A percentile compares a stretch with the other conserved stretches of the same genome.
phyloP scores from a whole-genome alignment of 2,888 invertebrate genomes.

The Stenichneumon culpator region DNA sequence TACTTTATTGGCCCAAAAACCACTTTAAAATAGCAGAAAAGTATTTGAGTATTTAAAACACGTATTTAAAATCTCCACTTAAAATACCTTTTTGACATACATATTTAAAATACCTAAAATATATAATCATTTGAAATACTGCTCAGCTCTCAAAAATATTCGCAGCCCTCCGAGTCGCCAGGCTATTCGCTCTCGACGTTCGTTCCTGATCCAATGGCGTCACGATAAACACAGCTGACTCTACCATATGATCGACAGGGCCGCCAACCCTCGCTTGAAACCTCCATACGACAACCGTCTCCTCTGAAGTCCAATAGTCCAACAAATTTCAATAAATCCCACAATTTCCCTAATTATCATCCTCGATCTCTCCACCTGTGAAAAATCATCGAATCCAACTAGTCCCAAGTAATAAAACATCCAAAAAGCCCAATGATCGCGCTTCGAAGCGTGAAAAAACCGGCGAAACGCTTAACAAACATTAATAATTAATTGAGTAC shows the following conservation, averaged over 20 bases:
- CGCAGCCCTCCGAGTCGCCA: slow-evolving; percentile 1
- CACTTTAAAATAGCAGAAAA: too few relatives aligned
- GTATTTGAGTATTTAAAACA: too few relatives aligned
- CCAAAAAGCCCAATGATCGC: background rate
- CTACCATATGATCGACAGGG: slow-evolving; percentile 79
- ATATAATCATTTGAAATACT: too few relatives aligned
- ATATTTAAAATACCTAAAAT: too few relatives aligned
- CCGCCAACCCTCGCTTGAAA: slow-evolving; percentile 70
- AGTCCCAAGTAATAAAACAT: background rate
- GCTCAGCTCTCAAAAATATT: background rate
- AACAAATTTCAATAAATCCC: background rate
- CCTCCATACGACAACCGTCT: slow-evolving; percentile 25
- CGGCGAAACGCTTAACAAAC: background rate
- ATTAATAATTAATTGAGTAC: background rate
- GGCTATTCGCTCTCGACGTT: slow-evolving; percentile 12
- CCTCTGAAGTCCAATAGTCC: too few relatives aligned
- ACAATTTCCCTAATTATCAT: background rate
- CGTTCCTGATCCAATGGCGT: slow-evolving; percentile 25
- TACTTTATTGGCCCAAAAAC: too few relatives aligned
- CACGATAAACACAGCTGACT: slow-evolving; percentile 78
- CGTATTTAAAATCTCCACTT: too few relatives aligned
- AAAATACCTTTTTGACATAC: too few relatives aligned
- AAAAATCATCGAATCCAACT: background rate
- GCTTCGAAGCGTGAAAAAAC: background rate
- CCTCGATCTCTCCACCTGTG: background rate